A percentile compares a stretch with the other conserved stretches of the same genome.
Conservation (phyloP, 2,113 vertebrate species). For the Melanerpes aurifrons region DNA sequence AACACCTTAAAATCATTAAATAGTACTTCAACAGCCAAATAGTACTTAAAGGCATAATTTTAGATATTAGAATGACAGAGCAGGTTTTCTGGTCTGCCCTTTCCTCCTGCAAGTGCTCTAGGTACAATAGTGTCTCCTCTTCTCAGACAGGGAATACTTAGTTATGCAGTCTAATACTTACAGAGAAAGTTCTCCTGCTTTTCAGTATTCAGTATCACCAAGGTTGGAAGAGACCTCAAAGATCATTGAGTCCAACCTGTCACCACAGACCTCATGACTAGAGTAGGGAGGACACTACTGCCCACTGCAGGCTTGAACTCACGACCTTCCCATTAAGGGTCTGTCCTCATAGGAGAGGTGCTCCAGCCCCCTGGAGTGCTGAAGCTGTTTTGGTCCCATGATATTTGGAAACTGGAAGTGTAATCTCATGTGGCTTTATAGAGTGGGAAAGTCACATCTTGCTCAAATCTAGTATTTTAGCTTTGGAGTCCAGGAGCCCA, state of each 20-base stretch:
- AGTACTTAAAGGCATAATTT: background rate
- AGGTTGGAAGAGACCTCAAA: no score
- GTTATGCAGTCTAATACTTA: fast-evolving
- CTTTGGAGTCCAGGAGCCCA: background rate
- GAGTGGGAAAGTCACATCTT: background rate
- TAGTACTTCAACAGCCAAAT: background rate
- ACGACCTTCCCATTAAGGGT: no score
- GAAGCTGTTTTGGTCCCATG: background rate
- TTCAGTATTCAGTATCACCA: no score
- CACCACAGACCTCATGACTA: no score
- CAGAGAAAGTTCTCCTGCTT: background rate
- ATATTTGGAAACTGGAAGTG: background rate
- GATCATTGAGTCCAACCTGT: no score
- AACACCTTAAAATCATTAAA: background rate
- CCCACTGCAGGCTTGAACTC: no score
- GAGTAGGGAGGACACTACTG: no score
- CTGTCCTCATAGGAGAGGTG: no score
- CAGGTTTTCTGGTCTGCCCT: background rate
- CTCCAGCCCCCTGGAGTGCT: no score
- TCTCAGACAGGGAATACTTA: background rate
- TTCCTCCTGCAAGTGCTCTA: fast-evolving
- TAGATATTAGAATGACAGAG: background rate
- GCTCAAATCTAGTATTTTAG: background rate
- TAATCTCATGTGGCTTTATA: background rate
- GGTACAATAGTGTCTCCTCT: background rate